phyloP scores from a whole-genome alignment of 2,888 invertebrate species.

The Drosophila parthenogenetica region DNA sequence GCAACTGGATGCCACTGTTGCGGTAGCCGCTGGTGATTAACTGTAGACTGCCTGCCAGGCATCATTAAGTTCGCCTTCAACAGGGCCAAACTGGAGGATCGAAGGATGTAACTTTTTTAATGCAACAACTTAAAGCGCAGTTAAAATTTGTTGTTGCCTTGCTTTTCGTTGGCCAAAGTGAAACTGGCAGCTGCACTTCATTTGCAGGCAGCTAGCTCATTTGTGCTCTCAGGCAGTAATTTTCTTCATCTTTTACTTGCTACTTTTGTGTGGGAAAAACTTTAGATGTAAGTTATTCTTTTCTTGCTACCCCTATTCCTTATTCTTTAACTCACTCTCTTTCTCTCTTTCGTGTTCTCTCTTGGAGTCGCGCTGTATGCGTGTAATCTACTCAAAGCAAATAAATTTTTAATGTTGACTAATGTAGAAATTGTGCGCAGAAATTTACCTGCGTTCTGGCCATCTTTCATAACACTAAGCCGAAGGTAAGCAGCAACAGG shows the following conservation, averaged over 20 bases:
- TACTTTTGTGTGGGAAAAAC: slow-evolving; percentile 49
- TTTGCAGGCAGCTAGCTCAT: slow-evolving; percentile 73
- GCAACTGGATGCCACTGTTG: slow-evolving; percentile 29
- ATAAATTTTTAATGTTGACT: slow-evolving; percentile 79
- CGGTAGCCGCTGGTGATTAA: slow-evolving; percentile 58
- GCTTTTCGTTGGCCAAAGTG: slow-evolving; percentile 37
- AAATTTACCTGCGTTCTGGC: slow-evolving; percentile 61
- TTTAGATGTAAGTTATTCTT: slow-evolving; percentile 35
- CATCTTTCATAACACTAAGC: slow-evolving; percentile 30
- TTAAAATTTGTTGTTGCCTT: slow-evolving; percentile 59
- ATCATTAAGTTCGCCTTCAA: slow-evolving; percentile 42
- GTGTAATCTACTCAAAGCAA: slow-evolving; percentile 77
- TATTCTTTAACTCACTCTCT: background rate
- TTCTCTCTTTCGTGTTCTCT: background rate
- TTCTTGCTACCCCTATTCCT: slow-evolving; percentile 12
- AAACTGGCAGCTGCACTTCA: slow-evolving; percentile 76
- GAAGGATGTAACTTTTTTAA: slow-evolving; percentile 43
- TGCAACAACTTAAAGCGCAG: slow-evolving; percentile 65
- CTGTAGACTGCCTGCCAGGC: slow-evolving; percentile 41
- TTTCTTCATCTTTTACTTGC: slow-evolving; percentile 17
- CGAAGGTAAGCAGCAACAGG: slow-evolving; percentile 41
- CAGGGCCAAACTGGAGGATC: slow-evolving; percentile 13
- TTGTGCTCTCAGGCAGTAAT: slow-evolving; percentile 43
- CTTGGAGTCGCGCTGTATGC: slow-evolving; percentile 34
- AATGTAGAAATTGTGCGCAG: slow-evolving; percentile 70